Conservation (phyloP, 2,113 vertebrate genomes). For the Apeltes quadracus region DNA sequence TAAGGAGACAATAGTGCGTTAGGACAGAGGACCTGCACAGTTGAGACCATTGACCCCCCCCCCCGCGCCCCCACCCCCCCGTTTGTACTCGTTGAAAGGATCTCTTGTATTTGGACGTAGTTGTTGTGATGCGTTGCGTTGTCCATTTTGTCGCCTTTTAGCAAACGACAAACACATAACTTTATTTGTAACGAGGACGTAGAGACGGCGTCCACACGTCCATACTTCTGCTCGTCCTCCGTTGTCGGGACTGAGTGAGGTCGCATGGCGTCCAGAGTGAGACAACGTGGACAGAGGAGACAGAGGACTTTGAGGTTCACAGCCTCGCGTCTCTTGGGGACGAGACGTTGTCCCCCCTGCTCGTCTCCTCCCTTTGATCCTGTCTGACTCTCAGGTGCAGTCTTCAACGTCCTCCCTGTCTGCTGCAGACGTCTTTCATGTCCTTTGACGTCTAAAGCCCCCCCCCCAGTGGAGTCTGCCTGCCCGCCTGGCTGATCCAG, state of each 20-base stretch:
- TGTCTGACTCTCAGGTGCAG: slow-evolving; percentile 58
- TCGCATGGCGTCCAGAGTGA: neutral
- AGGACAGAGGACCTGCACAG: slow-evolving; percentile 77
- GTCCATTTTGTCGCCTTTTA: too few species aligned
- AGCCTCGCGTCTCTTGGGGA: too few species aligned
- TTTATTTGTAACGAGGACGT: too few species aligned
- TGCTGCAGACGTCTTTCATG: slow-evolving; percentile 67
- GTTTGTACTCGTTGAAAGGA: neutral
- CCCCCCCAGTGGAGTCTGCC: slow-evolving; percentile 48
- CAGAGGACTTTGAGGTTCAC: too few species aligned
- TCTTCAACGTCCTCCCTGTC: slow-evolving; percentile 56
- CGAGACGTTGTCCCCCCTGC: too few species aligned
- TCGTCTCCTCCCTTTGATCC: slow-evolving; percentile 53
- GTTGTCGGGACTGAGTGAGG: neutral
- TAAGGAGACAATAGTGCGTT: slow-evolving; percentile 76
- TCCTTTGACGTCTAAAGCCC: slow-evolving; percentile 65
- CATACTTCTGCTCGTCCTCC: too few species aligned
- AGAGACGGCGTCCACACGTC: too few species aligned
- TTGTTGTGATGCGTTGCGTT: too few species aligned
- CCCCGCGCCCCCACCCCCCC: neutral
- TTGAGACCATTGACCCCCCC: slow-evolving; percentile 49
- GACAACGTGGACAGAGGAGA: too few species aligned
- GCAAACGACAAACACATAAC: too few species aligned
- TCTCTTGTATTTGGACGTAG: too few species aligned
- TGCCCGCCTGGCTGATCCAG: slow-evolving; percentile 72